Evolutionary conservation across 2,888 invertebrate genomes (phyloP).

Genomic region (Hemistola chrysoprasaria): DNA sequence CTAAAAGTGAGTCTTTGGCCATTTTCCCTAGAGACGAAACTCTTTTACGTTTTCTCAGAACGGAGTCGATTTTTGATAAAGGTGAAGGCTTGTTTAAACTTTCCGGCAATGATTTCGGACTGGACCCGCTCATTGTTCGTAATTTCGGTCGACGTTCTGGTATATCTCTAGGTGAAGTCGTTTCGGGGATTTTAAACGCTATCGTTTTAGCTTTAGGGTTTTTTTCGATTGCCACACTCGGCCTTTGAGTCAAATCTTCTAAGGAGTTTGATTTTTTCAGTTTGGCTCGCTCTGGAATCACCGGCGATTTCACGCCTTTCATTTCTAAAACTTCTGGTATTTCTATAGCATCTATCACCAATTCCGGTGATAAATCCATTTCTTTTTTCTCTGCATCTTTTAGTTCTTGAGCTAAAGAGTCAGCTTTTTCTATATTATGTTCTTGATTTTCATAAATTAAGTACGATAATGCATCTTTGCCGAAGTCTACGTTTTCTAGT

Average conservation of each 20-base stretch:
- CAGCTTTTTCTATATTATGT: constrained; percentile 35
- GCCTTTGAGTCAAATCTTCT: constrained; percentile 60
- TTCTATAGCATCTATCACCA: constrained; percentile 59
- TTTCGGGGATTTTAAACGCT: constrained; percentile 68
- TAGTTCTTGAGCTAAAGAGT: constrained; percentile 62
- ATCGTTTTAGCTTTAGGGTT: constrained; percentile 63
- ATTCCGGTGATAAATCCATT: constrained; percentile 69
- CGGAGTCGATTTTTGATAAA: constrained; percentile 55
- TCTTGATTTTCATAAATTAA: constrained; percentile 57
- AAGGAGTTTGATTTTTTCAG: constrained; percentile 66
- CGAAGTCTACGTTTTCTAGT: constrained; percentile 59
- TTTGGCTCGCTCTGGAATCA: constrained; percentile 67
- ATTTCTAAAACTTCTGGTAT: constrained; percentile 58
- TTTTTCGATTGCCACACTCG: constrained; percentile 39
- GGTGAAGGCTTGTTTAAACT: constrained; percentile 67
- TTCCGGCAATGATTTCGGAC: constrained; percentile 75
- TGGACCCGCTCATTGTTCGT: constrained; percentile 63
- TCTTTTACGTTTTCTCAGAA: constrained; percentile 67
- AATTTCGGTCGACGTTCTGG: constrained; percentile 60
- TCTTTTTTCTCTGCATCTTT: constrained; percentile 67
- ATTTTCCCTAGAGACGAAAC: constrained; percentile 73
- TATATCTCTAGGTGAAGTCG: constrained; percentile 65
- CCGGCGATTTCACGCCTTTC: constrained; percentile 51
- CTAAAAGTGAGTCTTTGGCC: constrained; percentile 70
- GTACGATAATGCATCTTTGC: constrained; percentile 69